Evolutionary conservation across 2,888 invertebrate species (phyloP).

Genomic region (Lepidochitona cinerea): DNA sequence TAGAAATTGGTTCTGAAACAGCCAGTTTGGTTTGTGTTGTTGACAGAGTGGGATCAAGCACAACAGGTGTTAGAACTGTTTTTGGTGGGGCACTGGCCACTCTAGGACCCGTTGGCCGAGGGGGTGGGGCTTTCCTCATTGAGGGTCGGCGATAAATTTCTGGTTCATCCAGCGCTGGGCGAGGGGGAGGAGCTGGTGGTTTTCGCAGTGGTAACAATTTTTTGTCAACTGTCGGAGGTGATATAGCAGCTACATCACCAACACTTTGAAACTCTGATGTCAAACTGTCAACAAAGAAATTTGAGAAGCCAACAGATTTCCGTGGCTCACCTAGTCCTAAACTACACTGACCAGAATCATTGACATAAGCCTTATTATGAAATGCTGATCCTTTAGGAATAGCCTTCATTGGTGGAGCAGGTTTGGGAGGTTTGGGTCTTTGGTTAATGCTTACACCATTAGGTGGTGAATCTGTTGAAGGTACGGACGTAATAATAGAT

Average conservation of each 20-base stretch:
- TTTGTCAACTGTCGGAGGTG: background rate
- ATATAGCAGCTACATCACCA: background rate
- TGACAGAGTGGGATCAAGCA: background rate
- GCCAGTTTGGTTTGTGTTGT: background rate
- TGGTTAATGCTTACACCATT: too few relatives aligned
- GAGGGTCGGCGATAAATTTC: constrained; percentile 35
- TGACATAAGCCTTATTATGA: constrained; percentile 19
- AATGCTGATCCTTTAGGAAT: constrained; percentile 35
- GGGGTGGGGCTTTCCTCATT: constrained; percentile 54
- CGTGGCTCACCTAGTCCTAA: background rate
- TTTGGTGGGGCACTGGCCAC: constrained; percentile 49
- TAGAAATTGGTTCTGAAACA: background rate
- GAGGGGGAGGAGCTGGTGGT: constrained; percentile 41
- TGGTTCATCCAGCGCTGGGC: constrained; percentile 17
- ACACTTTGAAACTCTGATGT: background rate
- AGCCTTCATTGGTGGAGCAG: constrained; percentile 1
- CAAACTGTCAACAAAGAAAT: background rate
- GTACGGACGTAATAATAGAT: background rate
- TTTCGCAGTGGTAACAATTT: background rate
- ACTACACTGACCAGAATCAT: background rate
- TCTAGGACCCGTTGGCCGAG: constrained; percentile 54
- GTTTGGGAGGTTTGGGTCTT: background rate
- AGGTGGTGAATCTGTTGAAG: background rate
- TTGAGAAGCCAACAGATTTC: constrained; percentile 1
- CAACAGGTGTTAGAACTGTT: constrained; percentile 37